These are phyloP conservation scores for Sanderia malayensis DNA, from an alignment of 30 jellyfish, hydroid and myxozoan species.

Conservation along the genomic window DNA sequence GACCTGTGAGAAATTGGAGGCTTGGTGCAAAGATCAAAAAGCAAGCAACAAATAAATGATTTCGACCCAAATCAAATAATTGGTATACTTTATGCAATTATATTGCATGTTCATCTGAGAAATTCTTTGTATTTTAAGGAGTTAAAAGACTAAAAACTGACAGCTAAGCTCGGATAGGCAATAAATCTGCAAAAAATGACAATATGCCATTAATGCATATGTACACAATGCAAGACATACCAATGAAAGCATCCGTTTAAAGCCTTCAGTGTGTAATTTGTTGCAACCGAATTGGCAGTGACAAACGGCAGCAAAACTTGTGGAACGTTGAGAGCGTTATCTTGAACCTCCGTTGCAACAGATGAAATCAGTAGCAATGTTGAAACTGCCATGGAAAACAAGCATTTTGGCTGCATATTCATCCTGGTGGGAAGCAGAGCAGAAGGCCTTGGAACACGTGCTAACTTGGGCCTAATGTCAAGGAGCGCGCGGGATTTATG, in stretches of 20 bases:
- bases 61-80: not conserved
- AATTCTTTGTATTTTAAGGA: not conserved
- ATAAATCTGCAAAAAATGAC: no score
- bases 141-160: not conserved
- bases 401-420: no score
- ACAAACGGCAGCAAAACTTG: conserved; percentile 80
- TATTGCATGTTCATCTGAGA: not conserved
- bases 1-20: conserved; percentile 39
- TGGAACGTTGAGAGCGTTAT: conserved; percentile 80
- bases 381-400: not conserved
- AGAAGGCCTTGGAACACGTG: no score
- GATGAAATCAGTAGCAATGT: not conserved
- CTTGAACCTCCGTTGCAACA: conserved; percentile 26
- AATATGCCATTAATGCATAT: no score
- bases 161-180: not conserved
- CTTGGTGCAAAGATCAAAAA: no score
- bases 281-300: conserved; percentile 58
- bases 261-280: conserved; percentile 79
- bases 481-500: no score
- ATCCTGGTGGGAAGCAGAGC: no score
- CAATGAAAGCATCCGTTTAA: conserved; percentile 84
- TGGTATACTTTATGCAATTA: no score
- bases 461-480: no score
- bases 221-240: no score
- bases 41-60: not conserved